Evolutionary conservation across 1,140 invertebrate genomes (phyloP).

Genomic region (Gonatopus flavifemur): DNA sequence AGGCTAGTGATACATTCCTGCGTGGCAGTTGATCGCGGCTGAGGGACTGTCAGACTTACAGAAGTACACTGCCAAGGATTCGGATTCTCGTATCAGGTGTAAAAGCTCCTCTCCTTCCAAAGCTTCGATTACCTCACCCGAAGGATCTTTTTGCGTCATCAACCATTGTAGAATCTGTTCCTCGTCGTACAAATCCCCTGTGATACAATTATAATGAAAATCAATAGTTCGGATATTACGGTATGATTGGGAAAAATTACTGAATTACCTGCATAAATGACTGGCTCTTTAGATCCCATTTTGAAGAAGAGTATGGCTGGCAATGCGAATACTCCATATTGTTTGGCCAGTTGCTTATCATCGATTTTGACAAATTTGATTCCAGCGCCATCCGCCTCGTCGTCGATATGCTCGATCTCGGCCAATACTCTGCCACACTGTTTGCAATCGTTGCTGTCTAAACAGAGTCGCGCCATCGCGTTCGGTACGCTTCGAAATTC

Average conservation of each 20-base stretch:
- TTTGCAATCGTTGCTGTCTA: slow-evolving; percentile 92
- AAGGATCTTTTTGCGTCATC: slow-evolving; percentile 85
- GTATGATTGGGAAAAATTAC: neutral
- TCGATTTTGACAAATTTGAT: slow-evolving; percentile 94
- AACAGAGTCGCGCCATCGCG: slow-evolving; percentile 48
- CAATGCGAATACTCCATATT: slow-evolving; percentile 84
- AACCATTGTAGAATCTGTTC: slow-evolving; percentile 87
- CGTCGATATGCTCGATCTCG: slow-evolving; percentile 92
- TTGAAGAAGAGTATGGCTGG: slow-evolving; percentile 90
- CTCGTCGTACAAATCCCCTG: slow-evolving; percentile 87
- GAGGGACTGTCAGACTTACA: slow-evolving; percentile 70
- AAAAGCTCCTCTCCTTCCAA: slow-evolving; percentile 81
- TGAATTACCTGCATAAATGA: slow-evolving; percentile 84
- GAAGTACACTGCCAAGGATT: slow-evolving; percentile 87
- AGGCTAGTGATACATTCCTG: slow-evolving; percentile 38
- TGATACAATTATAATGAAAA: neutral
- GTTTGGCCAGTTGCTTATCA: slow-evolving; percentile 82
- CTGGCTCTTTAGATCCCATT: slow-evolving; percentile 83
- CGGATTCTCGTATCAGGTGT: slow-evolving; percentile 77
- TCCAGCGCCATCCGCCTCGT: slow-evolving; percentile 87
- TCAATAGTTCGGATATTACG: neutral
- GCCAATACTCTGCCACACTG: slow-evolving; percentile 85
- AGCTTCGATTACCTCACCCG: slow-evolving; percentile 87
- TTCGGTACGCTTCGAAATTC: slow-evolving; percentile 14
- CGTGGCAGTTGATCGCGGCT: slow-evolving; percentile 20